A percentile compares a stretch with the other conserved stretches of the same genome.
Conservation (phyloP, 1,140 invertebrate species). For the Atopsyche davidsoni region DNA sequence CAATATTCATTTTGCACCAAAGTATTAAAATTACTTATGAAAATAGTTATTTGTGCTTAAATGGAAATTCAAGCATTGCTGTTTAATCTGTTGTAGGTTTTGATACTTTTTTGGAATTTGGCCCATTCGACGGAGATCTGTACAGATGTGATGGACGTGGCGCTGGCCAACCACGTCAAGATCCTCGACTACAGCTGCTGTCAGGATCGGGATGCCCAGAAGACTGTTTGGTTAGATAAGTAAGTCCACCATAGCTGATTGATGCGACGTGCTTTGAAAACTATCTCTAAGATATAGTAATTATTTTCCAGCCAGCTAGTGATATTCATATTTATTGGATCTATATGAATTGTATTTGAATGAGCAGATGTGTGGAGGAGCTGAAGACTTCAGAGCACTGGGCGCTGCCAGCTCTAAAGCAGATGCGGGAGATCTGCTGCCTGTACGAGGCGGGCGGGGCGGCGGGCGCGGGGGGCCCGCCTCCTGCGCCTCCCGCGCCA, state of each 20-base stretch:
- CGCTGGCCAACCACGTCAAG: slow-evolving; percentile 91
- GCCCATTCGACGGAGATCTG: slow-evolving; percentile 94
- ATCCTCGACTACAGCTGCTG: slow-evolving; percentile 97
- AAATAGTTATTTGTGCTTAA: not conserved
- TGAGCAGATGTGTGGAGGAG: slow-evolving; percentile 87
- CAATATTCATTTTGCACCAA: too few relatives aligned
- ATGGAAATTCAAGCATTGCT: not conserved
- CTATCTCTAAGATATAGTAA: not conserved
- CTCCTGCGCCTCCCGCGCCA: slow-evolving; percentile 37
- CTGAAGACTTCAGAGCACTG: slow-evolving; percentile 82
- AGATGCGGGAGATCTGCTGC: slow-evolving; percentile 93
- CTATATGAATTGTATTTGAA: not conserved
- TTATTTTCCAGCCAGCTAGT: too few relatives aligned
- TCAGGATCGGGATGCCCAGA: slow-evolving; percentile 91
- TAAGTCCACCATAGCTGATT: too few relatives aligned
- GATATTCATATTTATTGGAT: too few relatives aligned
- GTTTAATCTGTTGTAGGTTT: slow-evolving; percentile 55
- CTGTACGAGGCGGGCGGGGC: slow-evolving; percentile 79
- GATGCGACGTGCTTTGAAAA: not conserved
- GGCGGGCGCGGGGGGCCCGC: slow-evolving; percentile 49
- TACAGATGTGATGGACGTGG: slow-evolving; percentile 97
- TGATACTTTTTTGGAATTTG: slow-evolving; percentile 94
- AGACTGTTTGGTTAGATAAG: slow-evolving; percentile 91
- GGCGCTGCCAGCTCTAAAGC: slow-evolving; percentile 91
- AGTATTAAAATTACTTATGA: too few relatives aligned